These are phyloP conservation scores for Manacus vitellinus DNA, from an alignment of 2,113 vertebrate species.

Conservation along the genomic window DNA sequence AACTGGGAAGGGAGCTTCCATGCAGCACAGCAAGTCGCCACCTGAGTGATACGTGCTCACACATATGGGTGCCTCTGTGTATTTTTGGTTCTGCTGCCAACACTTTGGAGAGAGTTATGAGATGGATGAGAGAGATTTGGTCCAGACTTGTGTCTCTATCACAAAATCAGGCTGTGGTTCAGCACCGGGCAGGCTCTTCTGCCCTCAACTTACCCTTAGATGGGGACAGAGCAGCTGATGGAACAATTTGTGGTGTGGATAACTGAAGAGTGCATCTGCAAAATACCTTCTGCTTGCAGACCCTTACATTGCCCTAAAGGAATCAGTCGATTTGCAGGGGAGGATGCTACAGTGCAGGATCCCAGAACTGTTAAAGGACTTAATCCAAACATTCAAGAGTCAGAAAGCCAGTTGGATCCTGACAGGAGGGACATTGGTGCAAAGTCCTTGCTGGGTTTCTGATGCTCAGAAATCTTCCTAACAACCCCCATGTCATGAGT, in stretches of 20 bases:
- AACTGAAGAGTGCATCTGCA: background rate
- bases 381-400: background rate
- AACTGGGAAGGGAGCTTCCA: background rate
- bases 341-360: background rate
- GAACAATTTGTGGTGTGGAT: background rate
- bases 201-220: background rate
- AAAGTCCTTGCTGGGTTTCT: background rate
- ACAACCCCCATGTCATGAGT: background rate
- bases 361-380: background rate
- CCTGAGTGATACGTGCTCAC: rapidly evolving
- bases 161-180: background rate
- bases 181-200: background rate
- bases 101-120: background rate
- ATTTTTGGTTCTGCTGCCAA: background rate
- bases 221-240: background rate
- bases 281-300: background rate
- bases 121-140: background rate
- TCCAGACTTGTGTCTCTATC: background rate
- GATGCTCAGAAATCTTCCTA: background rate
- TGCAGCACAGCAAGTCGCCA: rapidly evolving
- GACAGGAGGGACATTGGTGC: background rate
- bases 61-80: rapidly evolving
- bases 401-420: background rate
- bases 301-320: background rate
- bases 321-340: background rate